Conservation (phyloP, 2,888 invertebrate species). For the Cosmia trapezina region DNA sequence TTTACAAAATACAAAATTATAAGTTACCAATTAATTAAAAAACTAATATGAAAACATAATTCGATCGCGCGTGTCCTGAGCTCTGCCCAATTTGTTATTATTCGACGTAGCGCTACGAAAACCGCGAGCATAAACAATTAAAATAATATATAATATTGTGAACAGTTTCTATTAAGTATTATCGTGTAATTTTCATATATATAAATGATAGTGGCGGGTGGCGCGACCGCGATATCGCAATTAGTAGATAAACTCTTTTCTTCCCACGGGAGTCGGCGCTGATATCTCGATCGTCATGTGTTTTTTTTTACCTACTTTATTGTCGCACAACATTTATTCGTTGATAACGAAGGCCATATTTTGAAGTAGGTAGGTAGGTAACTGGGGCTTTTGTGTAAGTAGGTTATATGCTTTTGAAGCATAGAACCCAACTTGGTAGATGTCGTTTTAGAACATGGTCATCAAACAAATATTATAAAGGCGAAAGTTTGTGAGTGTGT, state of each 20-base stretch:
- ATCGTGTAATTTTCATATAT: constrained; percentile 76
- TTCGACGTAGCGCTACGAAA: constrained; percentile 76
- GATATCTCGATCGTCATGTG: constrained; percentile 60
- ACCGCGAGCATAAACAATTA: constrained; percentile 86
- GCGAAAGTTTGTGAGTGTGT: too few species aligned
- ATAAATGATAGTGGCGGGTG: constrained; percentile 70
- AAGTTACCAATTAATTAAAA: constrained; percentile 68
- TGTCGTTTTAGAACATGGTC: not conserved
- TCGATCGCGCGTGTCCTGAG: constrained; percentile 76
- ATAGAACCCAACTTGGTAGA: not conserved
- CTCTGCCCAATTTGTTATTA: constrained; percentile 79
- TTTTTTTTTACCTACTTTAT: constrained; percentile 56
- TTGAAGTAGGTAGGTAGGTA: constrained; percentile 1
- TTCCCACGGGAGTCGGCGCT: constrained; percentile 84
- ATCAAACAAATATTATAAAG: too few species aligned
- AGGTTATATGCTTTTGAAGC: constrained; percentile 4
- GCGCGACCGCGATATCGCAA: constrained; percentile 77
- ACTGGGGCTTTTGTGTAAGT: constrained; percentile 23
- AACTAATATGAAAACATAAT: constrained; percentile 79
- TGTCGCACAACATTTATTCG: constrained; percentile 23
- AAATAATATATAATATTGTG: constrained; percentile 70
- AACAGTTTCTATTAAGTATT: constrained; percentile 75
- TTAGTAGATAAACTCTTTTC: constrained; percentile 80
- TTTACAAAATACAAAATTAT: constrained; percentile 61
- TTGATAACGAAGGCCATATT: constrained; percentile 43